These are phyloP conservation scores for Manacus vitellinus DNA, from an alignment of 2,113 vertebrate genomes.

Conservation along the genomic window DNA sequence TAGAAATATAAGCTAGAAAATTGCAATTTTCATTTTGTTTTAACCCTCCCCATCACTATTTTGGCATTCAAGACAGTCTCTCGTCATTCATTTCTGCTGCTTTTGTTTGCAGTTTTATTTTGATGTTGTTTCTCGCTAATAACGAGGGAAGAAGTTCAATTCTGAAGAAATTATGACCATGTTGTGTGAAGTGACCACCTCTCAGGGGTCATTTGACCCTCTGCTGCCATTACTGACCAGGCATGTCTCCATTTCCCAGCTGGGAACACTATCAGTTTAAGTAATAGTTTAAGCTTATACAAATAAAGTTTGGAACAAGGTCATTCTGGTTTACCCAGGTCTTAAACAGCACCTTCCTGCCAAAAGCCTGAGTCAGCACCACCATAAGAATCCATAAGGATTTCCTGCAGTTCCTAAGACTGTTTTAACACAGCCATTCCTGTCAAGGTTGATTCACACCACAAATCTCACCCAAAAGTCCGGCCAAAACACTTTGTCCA, in stretches of 20 bases:
- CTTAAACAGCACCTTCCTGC: background rate
- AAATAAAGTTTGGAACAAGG: constrained; percentile 24
- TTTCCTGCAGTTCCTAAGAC: background rate
- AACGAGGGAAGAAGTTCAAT: background rate
- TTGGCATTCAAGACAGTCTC: background rate
- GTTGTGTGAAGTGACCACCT: background rate
- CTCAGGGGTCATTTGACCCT: background rate
- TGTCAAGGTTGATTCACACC: background rate
- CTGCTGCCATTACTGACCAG: background rate
- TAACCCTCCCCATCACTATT: background rate
- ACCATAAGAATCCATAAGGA: background rate
- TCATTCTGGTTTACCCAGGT: constrained; percentile 7
- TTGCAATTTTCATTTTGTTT: background rate
- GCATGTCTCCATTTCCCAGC: background rate
- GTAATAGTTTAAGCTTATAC: constrained; percentile 2
- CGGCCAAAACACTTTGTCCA: background rate
- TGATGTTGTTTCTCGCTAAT: background rate
- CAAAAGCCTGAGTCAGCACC: background rate
- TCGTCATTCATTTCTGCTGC: background rate
- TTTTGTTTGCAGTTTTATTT: background rate
- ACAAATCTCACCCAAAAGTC: background rate
- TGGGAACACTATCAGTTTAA: background rate
- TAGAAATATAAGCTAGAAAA: background rate
- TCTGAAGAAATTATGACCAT: background rate
- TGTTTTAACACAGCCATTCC: background rate